These are phyloP conservation scores for Phoenicopterus ruber DNA, from an alignment of 2,113 vertebrate genomes.

Conservation along the genomic window DNA sequence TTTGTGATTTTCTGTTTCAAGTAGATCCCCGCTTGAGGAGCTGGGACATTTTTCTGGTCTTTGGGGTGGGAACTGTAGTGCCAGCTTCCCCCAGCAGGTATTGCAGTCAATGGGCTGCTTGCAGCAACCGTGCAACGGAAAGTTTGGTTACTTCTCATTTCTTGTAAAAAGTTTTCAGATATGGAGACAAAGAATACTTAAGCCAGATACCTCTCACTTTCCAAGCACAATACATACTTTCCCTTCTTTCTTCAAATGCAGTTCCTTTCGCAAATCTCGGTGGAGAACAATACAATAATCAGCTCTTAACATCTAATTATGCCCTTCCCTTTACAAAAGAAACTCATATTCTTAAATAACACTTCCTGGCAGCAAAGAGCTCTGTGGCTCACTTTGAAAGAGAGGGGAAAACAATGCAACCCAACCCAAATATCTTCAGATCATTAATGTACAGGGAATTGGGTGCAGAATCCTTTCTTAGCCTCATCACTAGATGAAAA, in stretches of 20 bases:
- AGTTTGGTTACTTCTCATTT: background rate
- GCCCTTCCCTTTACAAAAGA: constrained; percentile 35
- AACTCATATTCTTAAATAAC: constrained; percentile 55
- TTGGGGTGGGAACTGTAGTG: background rate
- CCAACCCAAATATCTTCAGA: constrained; percentile 45
- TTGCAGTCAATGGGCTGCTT: background rate
- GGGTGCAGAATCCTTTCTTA: constrained; percentile 37
- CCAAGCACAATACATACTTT: constrained; percentile 16
- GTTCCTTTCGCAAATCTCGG: constrained; percentile 24
- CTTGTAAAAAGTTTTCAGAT: background rate
- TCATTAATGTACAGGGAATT: constrained; percentile 21
- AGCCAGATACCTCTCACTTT: constrained; percentile 34
- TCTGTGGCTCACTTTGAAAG: constrained; percentile 35
- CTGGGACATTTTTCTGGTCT: background rate
- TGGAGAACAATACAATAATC: constrained; percentile 49
- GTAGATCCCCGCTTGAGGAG: background rate
- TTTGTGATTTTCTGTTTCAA: background rate
- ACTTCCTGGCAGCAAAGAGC: constrained; percentile 24
- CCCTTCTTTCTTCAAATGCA: constrained; percentile 37
- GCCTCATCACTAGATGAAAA: constrained; percentile 57
- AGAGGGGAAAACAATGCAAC: constrained; percentile 38
- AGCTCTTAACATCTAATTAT: constrained; percentile 41
- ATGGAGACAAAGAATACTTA: background rate
- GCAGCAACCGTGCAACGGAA: background rate
- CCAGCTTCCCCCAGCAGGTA: background rate